Evolutionary conservation across 2,113 vertebrate genomes (phyloP).

Genomic region (Mormyrus iriodes): DNA sequence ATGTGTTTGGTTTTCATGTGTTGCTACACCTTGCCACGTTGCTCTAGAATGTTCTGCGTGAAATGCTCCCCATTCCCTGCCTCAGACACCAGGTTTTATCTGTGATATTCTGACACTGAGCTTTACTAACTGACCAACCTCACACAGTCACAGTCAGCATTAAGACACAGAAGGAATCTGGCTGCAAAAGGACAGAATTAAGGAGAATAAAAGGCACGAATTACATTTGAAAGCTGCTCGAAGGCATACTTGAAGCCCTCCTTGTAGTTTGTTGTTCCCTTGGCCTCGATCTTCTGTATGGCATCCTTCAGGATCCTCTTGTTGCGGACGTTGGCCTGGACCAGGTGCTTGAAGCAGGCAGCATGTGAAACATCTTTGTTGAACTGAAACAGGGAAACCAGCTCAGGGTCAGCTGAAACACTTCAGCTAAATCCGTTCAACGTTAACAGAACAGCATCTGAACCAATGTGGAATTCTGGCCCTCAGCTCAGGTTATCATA

Average conservation of each 20-base stretch:
- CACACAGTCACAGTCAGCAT: background rate
- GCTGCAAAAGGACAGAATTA: background rate
- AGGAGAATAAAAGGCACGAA: conserved; percentile 34
- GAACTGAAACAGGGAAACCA: conserved; percentile 67
- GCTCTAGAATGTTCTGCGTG: background rate
- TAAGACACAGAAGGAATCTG: background rate
- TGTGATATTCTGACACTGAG: background rate
- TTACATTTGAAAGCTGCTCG: conserved; percentile 72
- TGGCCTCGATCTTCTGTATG: conserved; percentile 80
- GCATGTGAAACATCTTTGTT: conserved; percentile 77
- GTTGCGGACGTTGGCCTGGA: conserved; percentile 96
- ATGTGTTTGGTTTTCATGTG: background rate
- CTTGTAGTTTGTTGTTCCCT: conserved; percentile 90
- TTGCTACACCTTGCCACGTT: background rate
- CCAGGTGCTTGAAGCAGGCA: conserved; percentile 87
- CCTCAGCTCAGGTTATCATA: background rate
- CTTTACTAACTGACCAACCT: background rate
- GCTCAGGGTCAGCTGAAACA: background rate
- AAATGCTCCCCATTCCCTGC: background rate
- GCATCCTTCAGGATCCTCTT: conserved; percentile 88
- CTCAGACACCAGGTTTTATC: background rate
- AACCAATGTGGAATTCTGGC: background rate
- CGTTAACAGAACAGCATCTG: background rate
- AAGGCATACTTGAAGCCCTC: conserved; percentile 89
- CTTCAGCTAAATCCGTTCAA: background rate